Evolutionary conservation across 30 jellyfish, hydroid and myxozoan species (phyloP).

Genomic region (Morbakka virulenta): DNA sequence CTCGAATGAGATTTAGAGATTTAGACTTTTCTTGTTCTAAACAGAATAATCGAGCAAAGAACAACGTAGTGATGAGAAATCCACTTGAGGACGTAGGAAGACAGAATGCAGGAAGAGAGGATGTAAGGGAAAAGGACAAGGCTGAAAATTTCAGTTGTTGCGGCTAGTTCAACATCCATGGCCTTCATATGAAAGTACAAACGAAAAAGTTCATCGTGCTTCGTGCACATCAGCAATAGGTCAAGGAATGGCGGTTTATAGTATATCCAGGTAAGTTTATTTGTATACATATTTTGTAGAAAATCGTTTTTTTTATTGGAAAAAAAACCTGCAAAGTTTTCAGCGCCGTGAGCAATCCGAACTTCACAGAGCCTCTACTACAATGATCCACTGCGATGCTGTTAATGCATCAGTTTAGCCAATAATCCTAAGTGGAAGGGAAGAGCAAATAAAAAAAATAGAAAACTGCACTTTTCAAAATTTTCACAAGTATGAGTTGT

Average conservation of each 20-base stretch:
- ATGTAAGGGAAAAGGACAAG: too few relatives aligned
- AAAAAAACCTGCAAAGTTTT: constrained; percentile 13
- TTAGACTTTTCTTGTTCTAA: too few relatives aligned
- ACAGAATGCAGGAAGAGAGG: too few relatives aligned
- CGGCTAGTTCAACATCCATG: too few relatives aligned
- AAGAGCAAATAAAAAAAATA: constrained; percentile 5
- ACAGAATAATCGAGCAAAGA: too few relatives aligned
- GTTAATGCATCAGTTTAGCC: constrained; percentile 13
- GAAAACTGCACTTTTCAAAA: neutral
- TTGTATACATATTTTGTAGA: constrained; percentile 8
- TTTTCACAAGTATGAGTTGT: neutral
- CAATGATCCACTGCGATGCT: constrained; percentile 4
- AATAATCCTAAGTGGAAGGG: neutral
- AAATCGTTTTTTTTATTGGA: constrained; percentile 18
- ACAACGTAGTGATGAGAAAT: too few relatives aligned
- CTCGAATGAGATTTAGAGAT: too few relatives aligned
- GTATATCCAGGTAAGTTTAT: neutral
- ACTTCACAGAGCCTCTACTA: constrained; percentile 1
- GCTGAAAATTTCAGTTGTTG: too few relatives aligned
- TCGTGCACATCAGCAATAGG: constrained; percentile 7
- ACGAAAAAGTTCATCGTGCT: neutral
- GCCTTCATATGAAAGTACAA: too few relatives aligned
- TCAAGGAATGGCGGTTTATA: constrained; percentile 14
- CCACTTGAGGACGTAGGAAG: too few relatives aligned
- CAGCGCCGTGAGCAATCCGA: constrained; percentile 27